Evolutionary conservation across 2,797 vertebrate species (phyloP).

Genomic region (Microchirus variegatus): DNA sequence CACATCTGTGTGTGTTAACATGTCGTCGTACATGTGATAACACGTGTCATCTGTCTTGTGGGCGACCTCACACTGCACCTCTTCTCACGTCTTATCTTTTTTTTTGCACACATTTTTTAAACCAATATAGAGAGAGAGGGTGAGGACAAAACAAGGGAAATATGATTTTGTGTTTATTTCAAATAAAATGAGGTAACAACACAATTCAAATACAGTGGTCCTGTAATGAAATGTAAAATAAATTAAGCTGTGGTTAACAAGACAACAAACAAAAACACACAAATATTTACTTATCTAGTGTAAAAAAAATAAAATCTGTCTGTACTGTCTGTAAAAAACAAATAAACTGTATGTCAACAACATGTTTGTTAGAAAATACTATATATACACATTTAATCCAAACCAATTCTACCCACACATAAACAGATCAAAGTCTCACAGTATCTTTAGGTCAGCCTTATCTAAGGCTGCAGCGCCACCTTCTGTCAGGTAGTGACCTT

Average conservation of each 20-base stretch:
- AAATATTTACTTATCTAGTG: no score
- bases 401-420: neutral
- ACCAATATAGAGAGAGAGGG: no score
- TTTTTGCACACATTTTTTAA: no score
- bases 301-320: no score
- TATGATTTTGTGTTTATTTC: no score
- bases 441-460: neutral
- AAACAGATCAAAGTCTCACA: neutral
- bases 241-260: no score
- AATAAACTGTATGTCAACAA: neutral
- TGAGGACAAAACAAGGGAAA: no score
- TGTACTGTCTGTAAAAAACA: neutral
- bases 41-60: constrained; percentile 9
- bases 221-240: no score
- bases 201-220: no score
- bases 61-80: constrained; percentile 3
- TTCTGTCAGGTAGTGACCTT: constrained; percentile 45
- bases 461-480: constrained; percentile 66
- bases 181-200: no score
- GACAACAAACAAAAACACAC: no score
- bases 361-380: neutral
- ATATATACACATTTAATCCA: neutral
- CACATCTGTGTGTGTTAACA: constrained; percentile 12
- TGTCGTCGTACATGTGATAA: constrained; percentile 35
- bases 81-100: neutral